Evolutionary conservation across 2,113 vertebrate genomes (phyloP), one percentile per base, ranked within the genome.

Genomic region (Eulacestoma nigropectus): DNA sequence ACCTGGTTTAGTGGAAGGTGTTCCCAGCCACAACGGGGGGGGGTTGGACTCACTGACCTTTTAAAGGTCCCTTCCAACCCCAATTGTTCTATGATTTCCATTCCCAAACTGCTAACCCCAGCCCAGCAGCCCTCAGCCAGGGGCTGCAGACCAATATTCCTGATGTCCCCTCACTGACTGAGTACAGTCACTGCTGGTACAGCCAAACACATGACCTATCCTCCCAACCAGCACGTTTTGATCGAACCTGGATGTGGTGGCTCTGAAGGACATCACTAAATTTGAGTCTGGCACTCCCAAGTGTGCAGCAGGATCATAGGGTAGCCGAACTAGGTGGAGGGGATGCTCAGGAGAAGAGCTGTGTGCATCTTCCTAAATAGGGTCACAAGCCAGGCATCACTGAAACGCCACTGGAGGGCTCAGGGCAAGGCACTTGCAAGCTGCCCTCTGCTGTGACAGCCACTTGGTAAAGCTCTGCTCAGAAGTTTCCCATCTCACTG

Each of bases 381-480:
- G 29, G 10, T 50, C 32, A 37, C 68, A 35, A 53, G 63, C 20
- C 75, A 88, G 46, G 49, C 32, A 7, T 29, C 59, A 30, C 37
- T 32, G 20, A 12, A 55, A 35, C 9, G 44, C 35, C 57, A 37
- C 39, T 16, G 59, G 39, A n/a, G 47, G 39, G 50, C 62, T 90
- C n/a, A 69, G 49, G 26, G 22, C 73, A 87, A 49, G 73, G 44
- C 80, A 67, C n/a, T 50, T 57, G 41, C 59, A 74, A 55, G 55
- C 33, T 95, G 67, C 67, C 47, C 42, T 70, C 79, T 86, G 20
- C 88, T 91, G 20, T 25, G 74, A 80, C 44, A 92, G 64, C 35
- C 67, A 44, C 55, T 52, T 15, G 41, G n/a, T 13, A 3, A 74
- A 94, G 74, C 11, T 50, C 75, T 86, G 72, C 29, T 70, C 62